A percentile compares a stretch with the other conserved stretches of the same genome.
These are phyloP conservation scores for Oceanodroma leucorhoa DNA, from an alignment of 2,797 vertebrate species.

Conservation along the genomic window DNA sequence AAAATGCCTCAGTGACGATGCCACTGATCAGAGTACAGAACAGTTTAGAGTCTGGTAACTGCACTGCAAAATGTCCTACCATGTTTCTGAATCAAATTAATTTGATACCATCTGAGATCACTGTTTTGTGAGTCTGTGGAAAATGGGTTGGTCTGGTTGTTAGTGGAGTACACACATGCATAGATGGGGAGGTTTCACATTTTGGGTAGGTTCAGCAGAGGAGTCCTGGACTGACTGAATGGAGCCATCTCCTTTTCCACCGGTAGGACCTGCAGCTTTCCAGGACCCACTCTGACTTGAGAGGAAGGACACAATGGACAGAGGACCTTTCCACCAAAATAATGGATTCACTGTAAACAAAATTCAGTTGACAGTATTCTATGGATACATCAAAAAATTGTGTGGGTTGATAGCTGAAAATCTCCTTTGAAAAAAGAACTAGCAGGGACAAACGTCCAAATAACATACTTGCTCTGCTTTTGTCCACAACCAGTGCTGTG, in stretches of 20 bases:
- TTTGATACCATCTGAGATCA: neutral
- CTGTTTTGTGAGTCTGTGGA: neutral
- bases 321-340: neutral
- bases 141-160: neutral
- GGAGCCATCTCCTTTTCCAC: neutral
- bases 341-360: neutral
- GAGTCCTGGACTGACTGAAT: neutral
- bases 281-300: neutral
- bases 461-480: neutral
- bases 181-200: neutral
- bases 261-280: neutral
- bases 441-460: neutral
- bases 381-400: accelerated
- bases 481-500: neutral
- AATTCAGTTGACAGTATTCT: neutral
- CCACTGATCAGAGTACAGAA: neutral
- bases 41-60: neutral
- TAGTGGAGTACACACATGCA: neutral
- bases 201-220: neutral
- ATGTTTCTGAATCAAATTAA: neutral
- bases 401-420: neutral
- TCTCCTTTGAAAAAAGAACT: neutral
- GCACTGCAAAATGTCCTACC: neutral
- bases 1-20: neutral
- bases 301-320: neutral